phyloP scores from a whole-genome alignment of 2,797 vertebrate species.

The Tolypeutes matacus region DNA sequence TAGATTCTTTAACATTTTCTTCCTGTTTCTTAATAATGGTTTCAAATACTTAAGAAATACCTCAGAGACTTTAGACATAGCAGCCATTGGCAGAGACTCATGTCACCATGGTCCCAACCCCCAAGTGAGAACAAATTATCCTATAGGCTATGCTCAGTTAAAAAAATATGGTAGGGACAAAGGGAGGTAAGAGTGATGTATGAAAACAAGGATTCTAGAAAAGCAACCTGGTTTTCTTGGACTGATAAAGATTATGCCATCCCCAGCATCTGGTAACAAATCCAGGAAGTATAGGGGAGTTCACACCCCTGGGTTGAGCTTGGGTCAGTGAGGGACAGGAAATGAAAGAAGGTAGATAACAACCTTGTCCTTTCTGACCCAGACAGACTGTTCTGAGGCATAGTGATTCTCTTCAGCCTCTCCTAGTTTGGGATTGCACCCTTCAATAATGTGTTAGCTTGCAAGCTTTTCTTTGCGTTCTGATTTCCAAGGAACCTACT shows the following conservation, averaged over 20 bases:
- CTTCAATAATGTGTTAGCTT: background rate
- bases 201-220: background rate
- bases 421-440: background rate
- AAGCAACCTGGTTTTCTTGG: background rate
- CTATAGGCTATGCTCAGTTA: background rate
- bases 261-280: background rate
- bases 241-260: background rate
- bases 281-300: background rate
- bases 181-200: background rate
- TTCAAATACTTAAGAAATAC: constrained; percentile 10
- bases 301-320: background rate
- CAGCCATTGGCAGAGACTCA: background rate
- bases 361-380: background rate
- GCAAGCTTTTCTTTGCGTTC: background rate
- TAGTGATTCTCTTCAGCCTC: background rate
- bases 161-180: background rate
- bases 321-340: background rate
- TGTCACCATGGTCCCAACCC: background rate
- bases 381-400: background rate
- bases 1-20: background rate
- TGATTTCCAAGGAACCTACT: background rate
- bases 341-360: background rate
- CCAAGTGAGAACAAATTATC: background rate
- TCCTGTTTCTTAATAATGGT: background rate
- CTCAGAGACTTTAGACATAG: background rate